Evolutionary conservation across 1,140 invertebrate genomes (phyloP).

Genomic region (Achatina immaculata): DNA sequence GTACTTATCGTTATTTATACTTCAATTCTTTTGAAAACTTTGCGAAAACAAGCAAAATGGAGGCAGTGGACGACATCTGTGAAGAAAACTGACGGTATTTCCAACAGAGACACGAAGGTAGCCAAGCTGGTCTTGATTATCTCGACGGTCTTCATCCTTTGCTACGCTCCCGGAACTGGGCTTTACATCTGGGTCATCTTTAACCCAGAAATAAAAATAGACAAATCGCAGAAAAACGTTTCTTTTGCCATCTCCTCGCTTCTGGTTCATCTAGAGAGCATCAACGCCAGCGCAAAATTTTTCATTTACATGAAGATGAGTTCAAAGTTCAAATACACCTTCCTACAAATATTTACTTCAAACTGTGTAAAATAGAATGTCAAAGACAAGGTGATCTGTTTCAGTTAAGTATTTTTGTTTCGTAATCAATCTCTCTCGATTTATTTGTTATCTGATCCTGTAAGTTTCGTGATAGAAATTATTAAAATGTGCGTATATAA

Average conservation of each 20-base stretch:
- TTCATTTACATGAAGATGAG: conserved; percentile 12
- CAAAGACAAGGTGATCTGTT: too few species aligned
- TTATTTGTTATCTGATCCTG: too few species aligned
- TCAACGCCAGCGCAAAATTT: not conserved
- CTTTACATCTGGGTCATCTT: not conserved
- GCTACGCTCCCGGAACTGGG: not conserved
- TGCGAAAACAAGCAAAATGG: not conserved
- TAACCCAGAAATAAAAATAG: not conserved
- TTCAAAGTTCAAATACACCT: not conserved
- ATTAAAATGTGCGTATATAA: too few species aligned
- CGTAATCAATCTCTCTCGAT: too few species aligned
- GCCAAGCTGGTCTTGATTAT: not conserved
- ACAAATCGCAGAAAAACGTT: not conserved
- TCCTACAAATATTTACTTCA: not conserved
- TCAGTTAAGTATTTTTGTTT: too few species aligned
- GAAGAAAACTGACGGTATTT: not conserved
- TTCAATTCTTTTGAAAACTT: not conserved
- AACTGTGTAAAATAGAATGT: too few species aligned
- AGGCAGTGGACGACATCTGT: not conserved
- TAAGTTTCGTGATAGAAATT: too few species aligned
- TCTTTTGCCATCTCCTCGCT: not conserved
- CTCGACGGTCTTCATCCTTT: not conserved
- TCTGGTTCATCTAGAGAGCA: not conserved
- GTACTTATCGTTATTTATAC: not conserved
- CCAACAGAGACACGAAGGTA: not conserved